phyloP scores from a whole-genome alignment of 2,888 invertebrate genomes.

The Malthinus seriepunctatus region DNA sequence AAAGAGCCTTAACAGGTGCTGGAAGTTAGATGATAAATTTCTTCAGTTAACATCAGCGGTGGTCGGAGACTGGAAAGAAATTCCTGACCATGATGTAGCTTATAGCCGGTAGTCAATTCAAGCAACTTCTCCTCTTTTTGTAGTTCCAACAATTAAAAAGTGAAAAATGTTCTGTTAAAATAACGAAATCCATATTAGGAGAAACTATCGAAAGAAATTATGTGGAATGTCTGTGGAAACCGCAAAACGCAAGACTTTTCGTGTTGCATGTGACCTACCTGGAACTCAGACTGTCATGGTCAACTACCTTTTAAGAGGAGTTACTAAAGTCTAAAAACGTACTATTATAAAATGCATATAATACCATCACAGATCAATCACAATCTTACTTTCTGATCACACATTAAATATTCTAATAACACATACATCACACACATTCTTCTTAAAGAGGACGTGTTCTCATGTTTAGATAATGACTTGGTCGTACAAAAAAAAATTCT shows the following conservation, averaged over 20 bases:
- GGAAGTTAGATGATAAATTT: too few relatives aligned
- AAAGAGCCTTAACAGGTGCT: too few relatives aligned
- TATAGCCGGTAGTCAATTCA: too few relatives aligned
- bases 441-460: constrained; percentile 3
- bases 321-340: too few relatives aligned
- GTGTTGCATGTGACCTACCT: constrained; percentile 33
- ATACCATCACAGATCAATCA: background rate
- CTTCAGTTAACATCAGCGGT: too few relatives aligned
- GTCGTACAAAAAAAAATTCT: constrained; percentile 1
- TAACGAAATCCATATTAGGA: background rate
- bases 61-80: too few relatives aligned
- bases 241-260: constrained; percentile 16
- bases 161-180: background rate
- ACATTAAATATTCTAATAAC: too few relatives aligned
- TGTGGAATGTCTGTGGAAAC: constrained; percentile 7
- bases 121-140: too few relatives aligned
- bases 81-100: too few relatives aligned
- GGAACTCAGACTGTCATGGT: constrained; percentile 36
- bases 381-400: background rate
- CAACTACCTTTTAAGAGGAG: constrained; percentile 10
- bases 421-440: background rate
- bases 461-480: constrained; percentile 4
- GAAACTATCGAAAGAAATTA: constrained; percentile 14
- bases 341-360: background rate
- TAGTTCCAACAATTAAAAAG: too few relatives aligned